phyloP scores from a whole-genome alignment of 64 coral and sea anemone genomes.

The Dendrophyllia cribrosa region DNA sequence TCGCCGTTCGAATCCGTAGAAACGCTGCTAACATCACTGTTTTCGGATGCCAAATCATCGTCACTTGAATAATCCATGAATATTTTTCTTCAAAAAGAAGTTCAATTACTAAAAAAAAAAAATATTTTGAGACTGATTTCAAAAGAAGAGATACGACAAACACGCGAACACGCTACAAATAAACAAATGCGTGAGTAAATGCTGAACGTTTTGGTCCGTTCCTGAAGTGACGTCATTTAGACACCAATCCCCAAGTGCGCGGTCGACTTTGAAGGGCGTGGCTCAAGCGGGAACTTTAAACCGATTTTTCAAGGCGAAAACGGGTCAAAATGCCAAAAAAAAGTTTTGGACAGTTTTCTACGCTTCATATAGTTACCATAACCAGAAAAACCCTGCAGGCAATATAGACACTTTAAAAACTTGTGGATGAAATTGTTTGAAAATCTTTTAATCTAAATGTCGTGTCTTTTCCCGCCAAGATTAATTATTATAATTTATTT shows the following conservation, averaged over 20 bases:
- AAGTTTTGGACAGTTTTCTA: not conserved
- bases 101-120: not conserved
- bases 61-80: constrained; percentile 9
- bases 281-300: not conserved
- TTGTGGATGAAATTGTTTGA: no score
- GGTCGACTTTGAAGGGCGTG: not conserved
- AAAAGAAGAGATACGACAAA: not conserved
- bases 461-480: no score
- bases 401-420: constrained; percentile 2
- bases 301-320: not conserved
- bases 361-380: not conserved
- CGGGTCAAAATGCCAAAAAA: not conserved
- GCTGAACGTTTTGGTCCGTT: no score
- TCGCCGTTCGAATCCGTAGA: not conserved
- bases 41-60: not conserved
- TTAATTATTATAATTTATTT: no score
- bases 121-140: not conserved
- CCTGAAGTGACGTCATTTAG: not conserved
- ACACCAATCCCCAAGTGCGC: not conserved
- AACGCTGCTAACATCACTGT: not conserved
- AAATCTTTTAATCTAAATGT: no score
- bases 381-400: not conserved
- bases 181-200: not conserved
- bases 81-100: not conserved
- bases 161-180: not conserved